phyloP scores from a whole-genome alignment of 2,113 vertebrate species.

The Campylomormyrus tamandua region DNA sequence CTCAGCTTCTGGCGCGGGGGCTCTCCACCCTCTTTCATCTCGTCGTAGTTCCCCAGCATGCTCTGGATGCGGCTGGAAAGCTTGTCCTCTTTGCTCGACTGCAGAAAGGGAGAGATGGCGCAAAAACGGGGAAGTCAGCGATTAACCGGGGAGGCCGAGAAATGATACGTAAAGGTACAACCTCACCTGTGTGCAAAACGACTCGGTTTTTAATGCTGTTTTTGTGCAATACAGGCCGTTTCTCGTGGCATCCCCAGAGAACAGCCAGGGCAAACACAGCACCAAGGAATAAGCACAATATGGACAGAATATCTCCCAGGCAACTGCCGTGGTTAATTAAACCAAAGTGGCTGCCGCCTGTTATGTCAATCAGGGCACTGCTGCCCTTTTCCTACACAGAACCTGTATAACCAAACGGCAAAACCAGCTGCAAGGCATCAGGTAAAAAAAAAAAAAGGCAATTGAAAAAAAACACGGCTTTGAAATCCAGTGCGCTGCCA shows the following conservation, averaged over 20 bases:
- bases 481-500: background rate
- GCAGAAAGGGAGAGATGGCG: constrained; percentile 22
- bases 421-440: background rate
- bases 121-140: background rate
- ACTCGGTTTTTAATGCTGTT: background rate
- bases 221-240: background rate
- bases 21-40: constrained; percentile 95
- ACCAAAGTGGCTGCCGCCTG: background rate
- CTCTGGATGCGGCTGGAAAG: constrained; percentile 97
- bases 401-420: background rate
- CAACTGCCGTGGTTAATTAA: background rate
- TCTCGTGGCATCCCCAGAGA: background rate
- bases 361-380: background rate
- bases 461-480: background rate
- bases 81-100: constrained; percentile 97
- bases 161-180: background rate
- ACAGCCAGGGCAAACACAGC: background rate
- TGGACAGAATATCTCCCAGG: constrained; percentile 6
- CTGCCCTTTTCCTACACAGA: background rate
- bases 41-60: constrained; percentile 98
- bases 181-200: background rate
- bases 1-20: constrained; percentile 81
- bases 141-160: background rate
- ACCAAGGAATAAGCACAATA: background rate
- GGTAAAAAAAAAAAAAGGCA: background rate